phyloP scores from a whole-genome alignment of 2,113 vertebrate species.

The Hemibagrus wyckioides region DNA sequence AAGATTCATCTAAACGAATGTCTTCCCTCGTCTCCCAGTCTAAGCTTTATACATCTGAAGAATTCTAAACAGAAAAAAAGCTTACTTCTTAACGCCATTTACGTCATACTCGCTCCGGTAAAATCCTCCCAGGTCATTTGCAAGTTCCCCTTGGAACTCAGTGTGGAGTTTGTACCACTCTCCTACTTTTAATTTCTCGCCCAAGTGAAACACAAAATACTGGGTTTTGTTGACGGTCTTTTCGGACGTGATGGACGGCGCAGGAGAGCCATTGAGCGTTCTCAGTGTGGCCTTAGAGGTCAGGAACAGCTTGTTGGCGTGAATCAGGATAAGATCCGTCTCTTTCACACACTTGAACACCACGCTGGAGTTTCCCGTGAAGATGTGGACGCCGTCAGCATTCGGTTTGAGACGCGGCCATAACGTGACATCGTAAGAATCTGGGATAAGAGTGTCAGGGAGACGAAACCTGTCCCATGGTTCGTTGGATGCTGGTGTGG shows the following conservation, averaged over 20 bases:
- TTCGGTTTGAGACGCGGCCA: constrained; percentile 14
- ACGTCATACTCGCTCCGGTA: constrained; percentile 90
- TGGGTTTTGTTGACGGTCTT: constrained; percentile 72
- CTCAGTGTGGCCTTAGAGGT: constrained; percentile 78
- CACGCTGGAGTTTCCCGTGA: constrained; percentile 78
- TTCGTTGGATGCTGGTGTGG: constrained; percentile 60
- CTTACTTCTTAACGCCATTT: constrained; percentile 69
- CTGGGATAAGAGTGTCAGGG: constrained; percentile 38
- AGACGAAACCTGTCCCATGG: constrained; percentile 68
- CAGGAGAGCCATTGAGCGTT: fast-evolving
- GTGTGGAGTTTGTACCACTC: constrained; percentile 73
- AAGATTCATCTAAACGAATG: not conserved
- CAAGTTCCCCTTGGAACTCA: constrained; percentile 80
- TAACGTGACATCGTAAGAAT: constrained; percentile 27
- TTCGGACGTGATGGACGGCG: constrained; percentile 46
- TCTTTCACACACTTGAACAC: constrained; percentile 72
- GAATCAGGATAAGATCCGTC: constrained; percentile 86
- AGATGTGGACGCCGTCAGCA: constrained; percentile 57
- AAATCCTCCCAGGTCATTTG: constrained; percentile 87
- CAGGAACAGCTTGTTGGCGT: constrained; percentile 86
- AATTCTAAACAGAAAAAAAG: not conserved
- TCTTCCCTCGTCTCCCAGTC: not conserved
- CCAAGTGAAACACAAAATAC: constrained; percentile 81
- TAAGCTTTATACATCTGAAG: not conserved
- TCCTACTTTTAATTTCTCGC: constrained; percentile 16